Conservation (phyloP, 2,797 vertebrate species). For the Notolepis coatsorum region DNA sequence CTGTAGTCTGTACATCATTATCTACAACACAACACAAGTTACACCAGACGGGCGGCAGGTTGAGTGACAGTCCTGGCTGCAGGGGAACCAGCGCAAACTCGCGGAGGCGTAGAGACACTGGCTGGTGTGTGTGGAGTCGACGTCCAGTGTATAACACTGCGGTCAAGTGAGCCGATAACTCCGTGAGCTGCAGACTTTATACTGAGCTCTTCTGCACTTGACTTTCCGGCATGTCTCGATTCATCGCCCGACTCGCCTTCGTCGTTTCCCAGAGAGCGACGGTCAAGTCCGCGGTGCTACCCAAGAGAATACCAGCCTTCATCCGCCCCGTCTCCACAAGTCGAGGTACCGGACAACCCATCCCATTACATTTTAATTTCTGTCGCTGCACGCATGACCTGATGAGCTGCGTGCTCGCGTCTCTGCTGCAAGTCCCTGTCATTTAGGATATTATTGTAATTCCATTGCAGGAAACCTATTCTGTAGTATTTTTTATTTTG, state of each 20-base stretch:
- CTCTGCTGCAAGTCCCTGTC: too few relatives aligned
- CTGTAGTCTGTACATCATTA: too few relatives aligned
- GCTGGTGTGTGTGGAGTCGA: too few relatives aligned
- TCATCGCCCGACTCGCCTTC: slow-evolving; percentile 57
- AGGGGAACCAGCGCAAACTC: slow-evolving; percentile 25
- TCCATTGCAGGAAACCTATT: too few relatives aligned
- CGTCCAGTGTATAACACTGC: too few relatives aligned
- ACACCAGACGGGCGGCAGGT: background rate
- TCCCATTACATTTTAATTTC: too few relatives aligned
- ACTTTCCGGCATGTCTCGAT: slow-evolving; percentile 75
- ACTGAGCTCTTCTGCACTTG: slow-evolving; percentile 31
- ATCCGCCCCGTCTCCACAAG: slow-evolving; percentile 64
- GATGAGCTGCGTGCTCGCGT: too few relatives aligned
- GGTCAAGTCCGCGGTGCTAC: slow-evolving; percentile 31
- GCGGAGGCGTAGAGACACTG: background rate
- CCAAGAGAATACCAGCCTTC: slow-evolving; percentile 39
- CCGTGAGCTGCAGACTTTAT: background rate
- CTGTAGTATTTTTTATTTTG: too few relatives aligned
- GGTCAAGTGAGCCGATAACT: slow-evolving; percentile 16
- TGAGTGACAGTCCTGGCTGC: slow-evolving; percentile 1
- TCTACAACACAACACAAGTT: too few relatives aligned
- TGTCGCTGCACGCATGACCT: too few relatives aligned
- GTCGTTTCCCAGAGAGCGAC: slow-evolving; percentile 41
- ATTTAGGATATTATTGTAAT: too few relatives aligned
- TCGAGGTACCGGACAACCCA: too few relatives aligned